Conservation (phyloP, 2,888 invertebrate genomes). For the Ctenicera cuprea region DNA sequence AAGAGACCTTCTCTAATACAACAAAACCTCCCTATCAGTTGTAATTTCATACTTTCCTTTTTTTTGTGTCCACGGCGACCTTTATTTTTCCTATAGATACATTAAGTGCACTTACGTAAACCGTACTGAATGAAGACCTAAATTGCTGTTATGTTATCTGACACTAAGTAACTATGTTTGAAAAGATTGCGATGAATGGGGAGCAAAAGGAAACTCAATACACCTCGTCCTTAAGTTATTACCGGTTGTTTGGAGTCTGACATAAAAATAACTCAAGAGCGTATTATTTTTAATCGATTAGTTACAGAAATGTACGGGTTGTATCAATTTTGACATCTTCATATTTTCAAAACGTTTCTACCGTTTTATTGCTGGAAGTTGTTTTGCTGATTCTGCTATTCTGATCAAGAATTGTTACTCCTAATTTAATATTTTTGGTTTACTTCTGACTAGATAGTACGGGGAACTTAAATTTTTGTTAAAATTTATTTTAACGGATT, state of each 20-base stretch:
- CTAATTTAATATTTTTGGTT: too few species aligned
- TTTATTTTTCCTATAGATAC: not conserved
- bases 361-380: too few species aligned
- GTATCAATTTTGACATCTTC: too few species aligned
- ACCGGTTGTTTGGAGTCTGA: not conserved
- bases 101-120: conserved; percentile 13
- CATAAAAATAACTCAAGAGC: not conserved
- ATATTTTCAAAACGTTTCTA: too few species aligned
- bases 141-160: conserved; percentile 3
- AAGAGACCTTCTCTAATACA: not conserved
- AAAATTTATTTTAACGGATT: too few species aligned
- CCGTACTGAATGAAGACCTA: not conserved
- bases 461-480: too few species aligned
- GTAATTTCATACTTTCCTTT: conserved; percentile 1
- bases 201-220: not conserved
- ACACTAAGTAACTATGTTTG: conserved; percentile 8
- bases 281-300: conserved; percentile 2
- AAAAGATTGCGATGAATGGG: conserved; percentile 3
- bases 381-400: too few species aligned
- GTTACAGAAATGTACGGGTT: too few species aligned
- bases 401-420: too few species aligned
- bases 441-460: too few species aligned
- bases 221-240: not conserved
- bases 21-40: conserved; percentile 6
- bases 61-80: not conserved